phyloP scores from a whole-genome alignment of 2,797 vertebrate genomes.

The Macrochelys suwanniensis region DNA sequence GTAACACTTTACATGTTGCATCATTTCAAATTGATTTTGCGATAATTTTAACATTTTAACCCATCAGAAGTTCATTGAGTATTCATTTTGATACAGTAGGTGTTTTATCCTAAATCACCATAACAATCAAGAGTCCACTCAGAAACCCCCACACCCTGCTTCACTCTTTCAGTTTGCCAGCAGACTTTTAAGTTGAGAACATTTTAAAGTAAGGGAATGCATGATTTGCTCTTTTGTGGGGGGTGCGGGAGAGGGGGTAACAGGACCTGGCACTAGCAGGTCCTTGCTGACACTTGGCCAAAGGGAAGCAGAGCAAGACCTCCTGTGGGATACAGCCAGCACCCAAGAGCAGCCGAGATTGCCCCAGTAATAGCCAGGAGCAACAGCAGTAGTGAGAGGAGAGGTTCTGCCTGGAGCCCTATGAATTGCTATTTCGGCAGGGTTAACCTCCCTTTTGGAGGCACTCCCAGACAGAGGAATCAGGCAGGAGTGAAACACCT shows the following conservation, averaged over 20 bases:
- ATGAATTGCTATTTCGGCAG: not conserved
- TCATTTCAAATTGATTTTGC: slow-evolving; percentile 43
- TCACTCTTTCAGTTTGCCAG: not conserved
- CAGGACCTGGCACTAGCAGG: not conserved
- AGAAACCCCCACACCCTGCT: not conserved
- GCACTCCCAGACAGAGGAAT: not conserved
- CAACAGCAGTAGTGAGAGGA: not conserved
- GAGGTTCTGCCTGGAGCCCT: not conserved
- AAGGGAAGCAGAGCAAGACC: not conserved
- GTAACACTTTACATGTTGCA: slow-evolving; percentile 13
- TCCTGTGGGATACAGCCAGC: accelerated
- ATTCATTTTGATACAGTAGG: slow-evolving; percentile 28
- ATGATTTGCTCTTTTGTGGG: not conserved
- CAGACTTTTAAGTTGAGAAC: not conserved
- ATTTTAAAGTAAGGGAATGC: not conserved
- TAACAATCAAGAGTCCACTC: not conserved
- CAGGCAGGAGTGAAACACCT: not conserved
- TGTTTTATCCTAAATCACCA: slow-evolving; percentile 22
- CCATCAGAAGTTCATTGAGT: slow-evolving; percentile 20
- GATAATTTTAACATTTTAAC: slow-evolving; percentile 42
- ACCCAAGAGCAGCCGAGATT: not conserved
- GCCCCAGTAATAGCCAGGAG: not conserved
- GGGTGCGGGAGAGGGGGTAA: not conserved
- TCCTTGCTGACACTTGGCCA: not conserved
- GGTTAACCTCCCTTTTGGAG: not conserved